A percentile compares a stretch with the other conserved stretches of the same genome.
Conservation (phyloP, 2,888 invertebrate genomes). For the Eustalomyia histrio region DNA sequence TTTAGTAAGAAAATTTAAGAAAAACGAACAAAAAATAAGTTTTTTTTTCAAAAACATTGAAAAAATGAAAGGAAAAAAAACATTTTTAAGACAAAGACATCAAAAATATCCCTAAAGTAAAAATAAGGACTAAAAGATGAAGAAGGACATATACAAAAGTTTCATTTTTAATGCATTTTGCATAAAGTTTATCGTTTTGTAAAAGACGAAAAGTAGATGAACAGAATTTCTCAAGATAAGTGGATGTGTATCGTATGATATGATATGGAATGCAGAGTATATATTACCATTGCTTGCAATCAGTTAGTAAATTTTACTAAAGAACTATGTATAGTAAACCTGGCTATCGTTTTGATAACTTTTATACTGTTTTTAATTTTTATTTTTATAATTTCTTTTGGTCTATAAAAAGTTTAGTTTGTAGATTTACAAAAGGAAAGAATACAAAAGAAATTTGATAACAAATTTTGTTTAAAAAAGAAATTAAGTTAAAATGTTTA, state of each 20-base stretch:
- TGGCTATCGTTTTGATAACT: slow-evolving; percentile 32
- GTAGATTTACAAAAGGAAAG: not conserved
- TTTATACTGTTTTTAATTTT: slow-evolving; percentile 10
- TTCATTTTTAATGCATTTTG: slow-evolving; percentile 35
- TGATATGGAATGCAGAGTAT: slow-evolving; percentile 9
- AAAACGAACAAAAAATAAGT: not conserved
- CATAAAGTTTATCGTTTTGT: slow-evolving; percentile 44
- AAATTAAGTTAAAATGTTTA: not conserved
- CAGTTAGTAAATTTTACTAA: slow-evolving; percentile 18
- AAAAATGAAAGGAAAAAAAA: not conserved
- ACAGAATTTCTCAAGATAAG: slow-evolving; percentile 27
- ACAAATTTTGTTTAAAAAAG: not conserved
- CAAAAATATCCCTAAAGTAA: slow-evolving; percentile 47
- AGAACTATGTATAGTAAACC: not conserved
- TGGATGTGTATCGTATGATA: not conserved
- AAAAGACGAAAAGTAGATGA: slow-evolving; percentile 18
- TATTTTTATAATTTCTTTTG: not conserved
- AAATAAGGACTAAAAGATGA: slow-evolving; percentile 4
- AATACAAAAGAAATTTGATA: not conserved
- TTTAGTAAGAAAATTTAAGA: not conserved
- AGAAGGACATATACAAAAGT: slow-evolving; percentile 33
- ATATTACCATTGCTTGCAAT: slow-evolving; percentile 45
- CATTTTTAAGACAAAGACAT: slow-evolving; percentile 46
- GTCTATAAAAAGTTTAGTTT: not conserved
- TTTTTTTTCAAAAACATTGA: not conserved